These are phyloP conservation scores for Isaurus tuberculatus DNA, from an alignment of 92 coral and sea anemone genomes.

Conservation along the genomic window DNA sequence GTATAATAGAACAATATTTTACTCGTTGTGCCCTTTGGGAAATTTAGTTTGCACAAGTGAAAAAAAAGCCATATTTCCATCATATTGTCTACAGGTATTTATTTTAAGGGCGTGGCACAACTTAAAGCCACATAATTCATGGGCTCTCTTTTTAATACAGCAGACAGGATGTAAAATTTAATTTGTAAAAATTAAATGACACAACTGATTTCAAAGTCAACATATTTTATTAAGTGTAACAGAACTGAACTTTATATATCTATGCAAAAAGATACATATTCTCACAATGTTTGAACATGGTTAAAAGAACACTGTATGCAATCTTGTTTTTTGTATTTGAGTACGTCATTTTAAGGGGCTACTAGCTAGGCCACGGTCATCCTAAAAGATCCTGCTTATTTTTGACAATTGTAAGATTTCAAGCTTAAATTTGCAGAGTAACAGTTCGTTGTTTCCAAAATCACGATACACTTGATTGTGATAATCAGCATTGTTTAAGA, in stretches of 20 bases:
- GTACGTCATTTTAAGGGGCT: conserved; percentile 22
- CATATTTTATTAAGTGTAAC: conserved; percentile 6
- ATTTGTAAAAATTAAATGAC: conserved; percentile 14
- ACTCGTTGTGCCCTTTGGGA: conserved; percentile 9
- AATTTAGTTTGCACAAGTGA: conserved; percentile 3
- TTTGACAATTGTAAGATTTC: conserved; percentile 20
- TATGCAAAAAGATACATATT: conserved; percentile 18
- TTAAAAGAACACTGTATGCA: conserved; percentile 19
- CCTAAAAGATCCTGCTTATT: conserved; percentile 19
- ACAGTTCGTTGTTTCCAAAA: conserved; percentile 13
- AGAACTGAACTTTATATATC: conserved; percentile 21
- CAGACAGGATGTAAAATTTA: conserved; percentile 7
- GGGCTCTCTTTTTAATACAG: conserved; percentile 11
- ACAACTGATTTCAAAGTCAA: conserved; percentile 16
- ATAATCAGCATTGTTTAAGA: no score
- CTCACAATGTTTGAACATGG: conserved; percentile 16
- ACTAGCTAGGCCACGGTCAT: conserved; percentile 21
- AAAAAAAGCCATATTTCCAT: conserved; percentile 10
- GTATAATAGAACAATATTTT: conserved; percentile 23
- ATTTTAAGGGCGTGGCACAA: conserved; percentile 18
- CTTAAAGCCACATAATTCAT: conserved; percentile 21
- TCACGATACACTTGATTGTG: no score
- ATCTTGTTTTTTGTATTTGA: conserved; percentile 5
- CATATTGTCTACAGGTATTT: conserved; percentile 12
- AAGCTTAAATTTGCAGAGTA: conserved; percentile 17